Percentiles rank a stretch among this genome's conserved stretches.
Conservation (phyloP, 2,797 vertebrate species). For the Gymnopithys bicolor region DNA sequence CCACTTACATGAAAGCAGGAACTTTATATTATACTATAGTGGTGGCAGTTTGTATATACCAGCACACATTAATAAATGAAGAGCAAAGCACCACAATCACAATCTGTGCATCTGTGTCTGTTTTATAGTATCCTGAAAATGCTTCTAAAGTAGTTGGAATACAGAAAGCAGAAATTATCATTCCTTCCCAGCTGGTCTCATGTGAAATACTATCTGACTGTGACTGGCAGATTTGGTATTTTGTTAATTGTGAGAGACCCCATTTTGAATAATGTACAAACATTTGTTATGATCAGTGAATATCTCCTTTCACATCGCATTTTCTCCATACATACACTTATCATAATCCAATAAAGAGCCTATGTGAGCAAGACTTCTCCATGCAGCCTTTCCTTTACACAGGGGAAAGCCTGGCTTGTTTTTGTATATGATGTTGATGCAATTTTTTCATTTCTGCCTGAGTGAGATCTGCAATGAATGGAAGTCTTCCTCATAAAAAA, state of each 20-base stretch:
- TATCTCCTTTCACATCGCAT: conserved; percentile 19
- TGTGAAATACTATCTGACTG: conserved; percentile 20
- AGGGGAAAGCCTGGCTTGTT: background rate
- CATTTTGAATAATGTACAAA: background rate
- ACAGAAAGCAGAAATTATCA: conserved; percentile 10
- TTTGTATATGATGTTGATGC: background rate
- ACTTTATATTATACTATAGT: background rate
- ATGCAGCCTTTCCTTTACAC: background rate
- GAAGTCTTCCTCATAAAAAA: background rate
- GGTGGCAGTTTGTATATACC: background rate
- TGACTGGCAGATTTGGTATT: conserved; percentile 36
- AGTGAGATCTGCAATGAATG: background rate
- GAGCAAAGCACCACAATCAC: background rate
- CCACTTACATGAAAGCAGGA: background rate
- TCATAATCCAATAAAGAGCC: conserved; percentile 30
- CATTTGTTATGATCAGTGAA: conserved; percentile 23
- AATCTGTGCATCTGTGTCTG: background rate
- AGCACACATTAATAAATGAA: conserved; percentile 25
- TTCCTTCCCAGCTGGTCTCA: conserved; percentile 7
- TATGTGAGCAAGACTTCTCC: background rate
- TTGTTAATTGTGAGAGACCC: conserved; percentile 12
- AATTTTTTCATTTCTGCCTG: conserved; percentile 31
- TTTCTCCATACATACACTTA: conserved; percentile 39
- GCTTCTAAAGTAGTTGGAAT: background rate
- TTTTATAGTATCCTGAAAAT: background rate